Conservation (phyloP, 1,140 invertebrate genomes). For the Stratiolaelaps scimitus region DNA sequence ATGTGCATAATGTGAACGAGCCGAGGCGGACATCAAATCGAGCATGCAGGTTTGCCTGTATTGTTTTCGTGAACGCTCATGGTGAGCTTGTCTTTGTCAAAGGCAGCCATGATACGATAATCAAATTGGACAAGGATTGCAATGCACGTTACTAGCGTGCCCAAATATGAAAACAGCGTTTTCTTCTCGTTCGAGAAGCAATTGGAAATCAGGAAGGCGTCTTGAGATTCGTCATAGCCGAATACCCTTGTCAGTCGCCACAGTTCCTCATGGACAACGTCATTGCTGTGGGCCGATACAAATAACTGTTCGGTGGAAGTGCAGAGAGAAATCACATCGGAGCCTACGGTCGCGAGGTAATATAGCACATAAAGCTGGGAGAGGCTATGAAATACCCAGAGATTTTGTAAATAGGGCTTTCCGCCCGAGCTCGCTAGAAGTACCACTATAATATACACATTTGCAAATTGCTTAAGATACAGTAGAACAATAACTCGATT, state of each 20-base stretch:
- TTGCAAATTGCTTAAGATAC: not conserved
- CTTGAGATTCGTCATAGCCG: not conserved
- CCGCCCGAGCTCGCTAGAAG: not conserved
- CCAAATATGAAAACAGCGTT: not conserved
- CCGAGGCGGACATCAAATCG: too few relatives aligned
- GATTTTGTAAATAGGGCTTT: too few relatives aligned
- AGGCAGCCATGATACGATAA: slow-evolving; percentile 6
- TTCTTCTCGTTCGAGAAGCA: slow-evolving; percentile 6
- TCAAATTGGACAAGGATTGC: slow-evolving; percentile 2
- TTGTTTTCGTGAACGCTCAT: not conserved
- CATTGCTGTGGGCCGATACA: not conserved
- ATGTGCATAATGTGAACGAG: too few relatives aligned
- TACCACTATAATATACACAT: not conserved
- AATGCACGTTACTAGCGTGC: not conserved
- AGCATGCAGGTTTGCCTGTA: too few relatives aligned
- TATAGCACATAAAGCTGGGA: not conserved
- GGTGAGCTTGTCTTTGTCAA: not conserved
- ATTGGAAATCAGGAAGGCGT: slow-evolving; percentile 2
- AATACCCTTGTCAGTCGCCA: not conserved
- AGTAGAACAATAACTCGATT: not conserved
- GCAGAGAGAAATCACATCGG: not conserved
- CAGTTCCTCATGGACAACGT: not conserved
- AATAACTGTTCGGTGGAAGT: not conserved
- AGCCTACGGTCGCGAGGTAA: not conserved
- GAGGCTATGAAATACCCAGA: not conserved